A percentile compares a stretch with the other conserved stretches of the same genome.
Conservation (phyloP, 37 sponge, comb jelly and placozoan genomes). For the Chondrosia reniformis region DNA sequence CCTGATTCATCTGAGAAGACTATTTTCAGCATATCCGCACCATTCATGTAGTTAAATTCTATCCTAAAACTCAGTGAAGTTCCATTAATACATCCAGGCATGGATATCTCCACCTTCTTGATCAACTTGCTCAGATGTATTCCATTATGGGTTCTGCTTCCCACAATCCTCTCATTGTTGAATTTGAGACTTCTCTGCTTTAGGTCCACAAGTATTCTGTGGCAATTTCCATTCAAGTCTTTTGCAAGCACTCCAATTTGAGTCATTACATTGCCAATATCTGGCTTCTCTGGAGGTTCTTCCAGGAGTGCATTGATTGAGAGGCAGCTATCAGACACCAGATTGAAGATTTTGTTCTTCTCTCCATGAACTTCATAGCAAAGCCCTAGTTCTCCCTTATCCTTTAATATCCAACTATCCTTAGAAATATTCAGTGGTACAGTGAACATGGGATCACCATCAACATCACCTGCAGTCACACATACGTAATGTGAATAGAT, state of each 20-base stretch:
- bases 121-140: not conserved
- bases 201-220: not conserved
- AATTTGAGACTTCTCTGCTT: not conserved
- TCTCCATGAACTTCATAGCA: constrained; percentile 67
- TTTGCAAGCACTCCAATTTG: constrained; percentile 7
- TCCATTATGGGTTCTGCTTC: not conserved
- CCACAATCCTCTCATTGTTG: not conserved
- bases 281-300: constrained; percentile 30
- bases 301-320: constrained; percentile 54
- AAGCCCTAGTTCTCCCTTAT: constrained; percentile 3
- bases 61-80: constrained; percentile 10
- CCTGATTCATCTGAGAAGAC: not conserved
- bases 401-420: not conserved
- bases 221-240: constrained; percentile 6
- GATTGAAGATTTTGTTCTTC: constrained; percentile 31
- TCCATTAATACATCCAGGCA: constrained; percentile 20
- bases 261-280: constrained; percentile 29
- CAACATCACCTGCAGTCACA: not conserved
- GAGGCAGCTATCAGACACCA: constrained; percentile 61
- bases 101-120: constrained; percentile 1
- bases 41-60: not conserved
- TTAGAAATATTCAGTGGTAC: not conserved
- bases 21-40: constrained; percentile 27
- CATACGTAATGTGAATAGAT: no score
- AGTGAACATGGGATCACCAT: constrained; percentile 19